Evolutionary conservation across 1,140 invertebrate species (phyloP), one percentile per base, ranked within the genome.

Genomic region (Diorhabda carinulata): DNA sequence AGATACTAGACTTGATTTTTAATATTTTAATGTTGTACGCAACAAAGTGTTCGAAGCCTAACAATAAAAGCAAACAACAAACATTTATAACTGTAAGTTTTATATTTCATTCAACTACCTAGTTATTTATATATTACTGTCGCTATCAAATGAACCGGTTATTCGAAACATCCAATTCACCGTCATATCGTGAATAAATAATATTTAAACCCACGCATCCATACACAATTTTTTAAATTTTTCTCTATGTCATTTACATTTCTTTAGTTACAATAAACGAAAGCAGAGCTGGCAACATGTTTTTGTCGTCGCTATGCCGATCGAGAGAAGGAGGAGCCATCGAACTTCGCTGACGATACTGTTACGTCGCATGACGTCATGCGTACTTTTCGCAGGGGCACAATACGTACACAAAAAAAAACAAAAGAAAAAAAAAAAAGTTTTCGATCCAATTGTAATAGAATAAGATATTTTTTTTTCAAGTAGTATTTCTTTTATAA

Each of bases 301-400:
- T 25, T 25, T 6, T 6, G 7, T 43, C 61, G 61, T 25, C n/a
- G n/a, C n/a, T 52, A 43, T n/a, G n/a, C 5, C 61, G n/a, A 8
- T 62, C 41, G 8, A 62, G 43, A n/a, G 61, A 62, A 62, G 61
- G 61, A 41, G 61, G 61, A 62, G 61, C 43, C 61, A 59, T 43
- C 43, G 43, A 41, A 43, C 61, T 43, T 10, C 10, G 10, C 61
- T 70, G 69, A 70, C 69, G 69, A 62, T 64, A 61, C 44, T 41
- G 62, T 70, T 64, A 70, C 69, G 69, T 70, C 44, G 43, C 40
- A 44, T 70, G 69, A 70, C 69, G 64, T 70, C 69, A 70, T 41
- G 47, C 59, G n/a, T 8, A 8, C 61, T 0, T 43, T 43, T 40
- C 43, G 58, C 9, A 41, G 57, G 9, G 2, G 2, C 8, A 5